Percentiles rank a stretch among this genome's conserved stretches.
phyloP scores from a whole-genome alignment of 1,140 invertebrate species.

The Forficula auricularia region DNA sequence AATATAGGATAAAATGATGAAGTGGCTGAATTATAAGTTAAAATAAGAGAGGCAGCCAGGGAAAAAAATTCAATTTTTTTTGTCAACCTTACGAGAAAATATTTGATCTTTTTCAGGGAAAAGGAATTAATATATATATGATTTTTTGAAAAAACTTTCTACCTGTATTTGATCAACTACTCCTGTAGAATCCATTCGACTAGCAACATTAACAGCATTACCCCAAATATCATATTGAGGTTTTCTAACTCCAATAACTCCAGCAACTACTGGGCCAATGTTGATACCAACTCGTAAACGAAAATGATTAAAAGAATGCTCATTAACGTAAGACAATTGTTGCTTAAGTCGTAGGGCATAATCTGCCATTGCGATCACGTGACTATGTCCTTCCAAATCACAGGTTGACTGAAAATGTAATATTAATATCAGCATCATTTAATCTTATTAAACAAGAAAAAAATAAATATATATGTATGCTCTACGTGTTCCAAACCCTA shows the following conservation, averaged over 20 bases:
- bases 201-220: constrained; percentile 85
- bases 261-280: constrained; percentile 85
- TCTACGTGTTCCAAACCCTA: no score
- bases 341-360: constrained; percentile 71
- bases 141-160: constrained; percentile 12
- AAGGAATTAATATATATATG: no score
- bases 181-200: constrained; percentile 74
- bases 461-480: no score
- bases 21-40: no score
- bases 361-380: constrained; percentile 79
- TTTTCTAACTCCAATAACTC: constrained; percentile 84
- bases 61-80: no score
- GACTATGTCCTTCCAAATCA: constrained; percentile 54
- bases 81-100: no score
- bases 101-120: no score
- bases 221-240: constrained; percentile 87
- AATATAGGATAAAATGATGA: no score
- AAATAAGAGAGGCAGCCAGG: no score
- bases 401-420: constrained; percentile 39
- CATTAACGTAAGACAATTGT: constrained; percentile 79
- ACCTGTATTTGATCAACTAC: constrained; percentile 67
- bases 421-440: no score
- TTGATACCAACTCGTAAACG: constrained; percentile 86
- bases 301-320: constrained; percentile 95
- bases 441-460: no score